Conservation (phyloP, 2,888 invertebrate genomes). For the Eristalinus aeneus region DNA sequence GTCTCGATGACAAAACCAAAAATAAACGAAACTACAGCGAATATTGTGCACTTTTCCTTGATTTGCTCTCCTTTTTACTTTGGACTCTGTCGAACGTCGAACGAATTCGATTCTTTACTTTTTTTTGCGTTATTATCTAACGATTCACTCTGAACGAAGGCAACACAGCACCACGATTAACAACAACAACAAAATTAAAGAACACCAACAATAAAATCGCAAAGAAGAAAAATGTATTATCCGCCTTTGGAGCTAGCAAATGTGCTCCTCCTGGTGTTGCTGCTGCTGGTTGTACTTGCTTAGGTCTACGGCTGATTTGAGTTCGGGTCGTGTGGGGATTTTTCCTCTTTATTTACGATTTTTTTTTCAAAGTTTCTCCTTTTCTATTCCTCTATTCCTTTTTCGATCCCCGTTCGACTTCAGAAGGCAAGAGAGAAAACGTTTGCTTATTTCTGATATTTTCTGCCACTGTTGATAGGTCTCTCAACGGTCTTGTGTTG, state of each 20-base stretch:
- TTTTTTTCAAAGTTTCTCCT: not conserved
- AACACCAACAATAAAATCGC: conserved; percentile 41
- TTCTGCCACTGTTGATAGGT: conserved; percentile 34
- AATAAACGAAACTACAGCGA: conserved; percentile 7
- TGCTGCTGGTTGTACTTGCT: conserved; percentile 11
- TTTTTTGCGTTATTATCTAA: conserved; percentile 55
- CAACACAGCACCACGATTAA: not conserved
- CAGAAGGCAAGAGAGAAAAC: not conserved
- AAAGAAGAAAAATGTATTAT: conserved; percentile 18
- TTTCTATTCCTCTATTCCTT: not conserved
- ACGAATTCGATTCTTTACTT: conserved; percentile 6
- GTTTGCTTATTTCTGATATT: conserved; percentile 15
- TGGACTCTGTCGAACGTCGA: not conserved
- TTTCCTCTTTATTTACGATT: conserved; percentile 57
- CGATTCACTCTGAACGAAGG: conserved; percentile 36
- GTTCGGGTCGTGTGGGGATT: conserved; percentile 20
- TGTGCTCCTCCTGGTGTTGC: conserved; percentile 16
- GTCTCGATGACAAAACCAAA: conserved; percentile 1
- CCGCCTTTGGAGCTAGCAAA: conserved; percentile 11
- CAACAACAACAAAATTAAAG: conserved; percentile 5
- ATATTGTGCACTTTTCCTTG: conserved; percentile 36
- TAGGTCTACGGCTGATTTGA: not conserved
- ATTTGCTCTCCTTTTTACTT: not conserved
- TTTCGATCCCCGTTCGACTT: not conserved
- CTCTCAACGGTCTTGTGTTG: conserved; percentile 4